Conservation (phyloP, 2,888 invertebrate genomes). For the Erebia epiphron region DNA sequence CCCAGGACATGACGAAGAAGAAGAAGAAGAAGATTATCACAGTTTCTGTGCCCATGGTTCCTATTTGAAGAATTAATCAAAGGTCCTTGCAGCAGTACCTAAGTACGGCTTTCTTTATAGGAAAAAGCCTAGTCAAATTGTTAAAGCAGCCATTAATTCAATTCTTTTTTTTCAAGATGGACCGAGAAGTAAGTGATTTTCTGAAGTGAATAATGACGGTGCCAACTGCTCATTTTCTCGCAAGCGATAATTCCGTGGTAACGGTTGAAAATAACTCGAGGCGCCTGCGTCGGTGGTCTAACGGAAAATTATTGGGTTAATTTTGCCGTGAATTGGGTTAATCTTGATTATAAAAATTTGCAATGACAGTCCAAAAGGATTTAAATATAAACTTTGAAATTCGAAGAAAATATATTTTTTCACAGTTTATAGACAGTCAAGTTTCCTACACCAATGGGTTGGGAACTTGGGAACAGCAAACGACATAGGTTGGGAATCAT, state of each 20-base stretch:
- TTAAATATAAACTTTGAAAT: not conserved
- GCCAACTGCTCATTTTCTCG: slow-evolving; percentile 37
- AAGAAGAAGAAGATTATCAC: no score
- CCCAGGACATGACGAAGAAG: no score
- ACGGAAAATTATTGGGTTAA: slow-evolving; percentile 39
- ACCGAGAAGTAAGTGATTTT: slow-evolving; percentile 33
- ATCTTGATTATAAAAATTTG: slow-evolving; percentile 15
- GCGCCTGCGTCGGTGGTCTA: slow-evolving; percentile 39
- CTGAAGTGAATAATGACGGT: slow-evolving; percentile 39
- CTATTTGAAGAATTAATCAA: no score
- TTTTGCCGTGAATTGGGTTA: slow-evolving; percentile 26
- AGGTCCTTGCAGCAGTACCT: not conserved
- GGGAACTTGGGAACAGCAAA: no score
- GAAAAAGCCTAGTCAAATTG: not conserved
- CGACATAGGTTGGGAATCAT: no score
- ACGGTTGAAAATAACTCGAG: slow-evolving; percentile 41
- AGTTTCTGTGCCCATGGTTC: no score
- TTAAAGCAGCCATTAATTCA: not conserved
- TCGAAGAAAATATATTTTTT: no score
- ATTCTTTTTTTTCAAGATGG: slow-evolving; percentile 20
- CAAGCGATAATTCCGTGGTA: slow-evolving; percentile 38
- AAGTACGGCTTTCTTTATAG: not conserved
- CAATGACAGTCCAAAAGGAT: slow-evolving; percentile 1
- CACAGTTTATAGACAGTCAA: no score
- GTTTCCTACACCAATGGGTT: no score